Conservation (phyloP, 2,888 invertebrate species). For the Coleophora flavipennella region DNA sequence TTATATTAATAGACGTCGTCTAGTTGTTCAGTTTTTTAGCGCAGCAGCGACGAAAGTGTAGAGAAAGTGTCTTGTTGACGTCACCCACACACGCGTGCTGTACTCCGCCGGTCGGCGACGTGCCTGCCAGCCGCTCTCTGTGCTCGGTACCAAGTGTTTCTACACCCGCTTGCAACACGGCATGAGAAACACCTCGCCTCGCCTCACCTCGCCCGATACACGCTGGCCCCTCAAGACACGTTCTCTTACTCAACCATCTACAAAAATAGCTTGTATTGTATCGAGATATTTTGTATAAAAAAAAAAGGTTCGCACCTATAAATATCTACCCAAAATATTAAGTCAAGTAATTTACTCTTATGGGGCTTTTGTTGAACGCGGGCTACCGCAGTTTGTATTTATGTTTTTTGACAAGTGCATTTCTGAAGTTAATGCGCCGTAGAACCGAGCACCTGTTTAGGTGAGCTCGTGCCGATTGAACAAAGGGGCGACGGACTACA, state of each 20-base stretch:
- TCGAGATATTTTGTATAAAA: no score
- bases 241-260: constrained; percentile 57
- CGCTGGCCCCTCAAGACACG: constrained; percentile 61
- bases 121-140: constrained; percentile 43
- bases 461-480: constrained; percentile 34
- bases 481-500: constrained; percentile 34
- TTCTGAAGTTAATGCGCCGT: constrained; percentile 26
- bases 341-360: constrained; percentile 37
- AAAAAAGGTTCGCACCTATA: neutral
- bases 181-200: constrained; percentile 51
- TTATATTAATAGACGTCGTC: constrained; percentile 55
- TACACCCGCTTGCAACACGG: constrained; percentile 53
- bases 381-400: constrained; percentile 29
- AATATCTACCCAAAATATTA: constrained; percentile 13
- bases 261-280: constrained; percentile 19
- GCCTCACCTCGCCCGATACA: constrained; percentile 50
- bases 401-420: constrained; percentile 14
- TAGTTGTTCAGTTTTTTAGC: constrained; percentile 64
- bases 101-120: constrained; percentile 26
- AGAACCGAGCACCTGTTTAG: constrained; percentile 43
- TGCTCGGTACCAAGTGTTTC: constrained; percentile 50
- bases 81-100: constrained; percentile 63
- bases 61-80: constrained; percentile 71
- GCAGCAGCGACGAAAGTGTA: constrained; percentile 69
- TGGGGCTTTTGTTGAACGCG: constrained; percentile 49